phyloP scores from a whole-genome alignment of 1,140 invertebrate species.

The Choristoneura fumiferana region DNA sequence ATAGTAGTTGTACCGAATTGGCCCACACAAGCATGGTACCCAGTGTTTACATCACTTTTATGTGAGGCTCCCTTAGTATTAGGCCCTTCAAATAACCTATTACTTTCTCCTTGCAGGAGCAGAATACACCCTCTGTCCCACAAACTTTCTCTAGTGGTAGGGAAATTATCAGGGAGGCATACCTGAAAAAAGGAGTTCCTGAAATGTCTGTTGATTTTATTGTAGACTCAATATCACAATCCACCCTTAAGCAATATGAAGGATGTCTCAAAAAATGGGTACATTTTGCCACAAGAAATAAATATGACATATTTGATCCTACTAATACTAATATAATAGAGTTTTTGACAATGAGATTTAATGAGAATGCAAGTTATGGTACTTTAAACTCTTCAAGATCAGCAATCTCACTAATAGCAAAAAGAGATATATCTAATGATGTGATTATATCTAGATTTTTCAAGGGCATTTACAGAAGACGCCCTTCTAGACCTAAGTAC shows the following conservation, averaged over 20 bases:
- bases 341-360: constrained; percentile 1
- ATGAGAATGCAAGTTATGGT: constrained; percentile 3
- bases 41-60: neutral
- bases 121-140: neutral
- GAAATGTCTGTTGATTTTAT: neutral
- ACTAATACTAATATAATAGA: neutral
- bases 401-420: neutral
- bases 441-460: neutral
- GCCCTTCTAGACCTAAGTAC: neutral
- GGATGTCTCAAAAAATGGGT: neutral
- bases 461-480: neutral
- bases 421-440: neutral
- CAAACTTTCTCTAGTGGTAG: constrained; percentile 1
- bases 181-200: constrained; percentile 1
- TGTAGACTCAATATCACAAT: neutral
- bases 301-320: constrained; percentile 1
- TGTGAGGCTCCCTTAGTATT: neutral
- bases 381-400: constrained; percentile 1
- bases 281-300: neutral
- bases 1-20: constrained; percentile 1
- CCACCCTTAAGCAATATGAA: constrained; percentile 3
- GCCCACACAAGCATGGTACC: neutral
- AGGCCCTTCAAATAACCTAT: neutral
- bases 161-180: constrained; percentile 1
- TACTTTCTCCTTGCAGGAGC: constrained; percentile 1